Base-by-base conservation (phyloP, 2,888 invertebrate genomes). In the Synergus umbraculus region DNA sequence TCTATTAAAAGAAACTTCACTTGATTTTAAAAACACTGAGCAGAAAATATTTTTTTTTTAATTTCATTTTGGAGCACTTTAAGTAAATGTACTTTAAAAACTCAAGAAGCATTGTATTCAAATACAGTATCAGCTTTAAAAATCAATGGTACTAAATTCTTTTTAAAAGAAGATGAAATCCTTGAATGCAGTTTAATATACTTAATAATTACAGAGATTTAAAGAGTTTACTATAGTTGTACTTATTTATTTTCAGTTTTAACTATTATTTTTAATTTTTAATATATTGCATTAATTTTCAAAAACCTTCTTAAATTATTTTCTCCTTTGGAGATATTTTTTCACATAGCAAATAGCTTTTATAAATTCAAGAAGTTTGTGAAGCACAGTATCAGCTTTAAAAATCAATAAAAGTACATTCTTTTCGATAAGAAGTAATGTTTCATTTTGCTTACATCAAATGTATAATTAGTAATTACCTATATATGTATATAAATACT, bases 311-410 rank as follows among this genome's bases (percentile, higher is more conserved):
- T n/a, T 1, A 15, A 54, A n/a, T n/a, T 7, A n/a, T 15, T 54
- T 54, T 54, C n/a, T 54, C n/a, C 2, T n/a, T n/a, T n/a, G 2
- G 54, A 54, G n/a, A 54, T 3, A 54, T 54, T 54, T 54, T n/a
- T 8, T 2, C 12, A 8, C 8, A 8, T 54, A 2, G 2, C 15
- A 54, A 54, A n/a, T 54, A 2, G 2, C 7, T 15, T 54, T n/a
- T 2, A n/a, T 3, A n/a, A n/a, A n/a, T 54, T n/a, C n/a, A 8
- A n/a, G 8, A n/a, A 54, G n/a, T 54, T 8, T 54, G 54, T n/a
- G n/a, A n/a, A 54, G 8, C 54, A 54, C n/a, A 54, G 54, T 54
- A 54, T 54, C 54, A 54, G 54, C 54, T 54, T 54, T 54, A 54
- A 54, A 49, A 54, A 54, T 54, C 54, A 54, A 54, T 54, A 12